Evolutionary conservation across 2,888 invertebrate species (phyloP), one percentile per base, ranked within the genome.

Genomic region (Drosophila helvetica): DNA sequence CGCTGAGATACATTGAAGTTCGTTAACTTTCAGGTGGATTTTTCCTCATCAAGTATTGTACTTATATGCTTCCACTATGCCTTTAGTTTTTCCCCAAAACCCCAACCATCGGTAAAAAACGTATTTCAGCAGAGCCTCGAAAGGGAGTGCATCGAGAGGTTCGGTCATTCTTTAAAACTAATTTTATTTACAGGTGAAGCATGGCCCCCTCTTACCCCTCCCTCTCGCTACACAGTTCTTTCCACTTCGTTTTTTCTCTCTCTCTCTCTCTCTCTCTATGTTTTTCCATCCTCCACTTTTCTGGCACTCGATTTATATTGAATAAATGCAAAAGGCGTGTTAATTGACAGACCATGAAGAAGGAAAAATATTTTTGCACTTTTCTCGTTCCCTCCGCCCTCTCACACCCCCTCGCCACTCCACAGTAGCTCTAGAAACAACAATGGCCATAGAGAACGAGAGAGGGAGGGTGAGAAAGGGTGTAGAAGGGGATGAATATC

Each of bases 271-370:
- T 33, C 27, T 51, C 57, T 2, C 3, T 12, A 52, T 33, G 10
- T 33, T 27, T 51, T 55, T 3, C 3, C 15, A 12, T 45, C 12
- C 27, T 25, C 43, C 43, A 30, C 10, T 15, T 54, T 46, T 51
- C 55, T 45, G 46, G 48, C 65, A 76, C 80, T 79, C 88, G 84
- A 86, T 82, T 88, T 83, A 86, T 89, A 89, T 87, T 87, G 83
- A 87, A 83, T 80, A 82, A 89, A 89, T 83, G 88, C 88, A 87
- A 81, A 79, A 83, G 83, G 86, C 87, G 86, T 88, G 86, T 79
- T 88, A 87, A 88, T 89, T 88, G 86, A 78, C 87, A 87, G 87
- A 87, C 87, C 87, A 86, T 87, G 89, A 89, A 89, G 80, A 77
- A 71, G 65, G 43, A 65, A 66, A 80, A 86, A 78, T 80, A 80